A percentile compares a stretch with the other conserved stretches of the same genome.
Evolutionary conservation across 92 coral and sea anemone species (phyloP).

Genomic region (Actinernus sp.): DNA sequence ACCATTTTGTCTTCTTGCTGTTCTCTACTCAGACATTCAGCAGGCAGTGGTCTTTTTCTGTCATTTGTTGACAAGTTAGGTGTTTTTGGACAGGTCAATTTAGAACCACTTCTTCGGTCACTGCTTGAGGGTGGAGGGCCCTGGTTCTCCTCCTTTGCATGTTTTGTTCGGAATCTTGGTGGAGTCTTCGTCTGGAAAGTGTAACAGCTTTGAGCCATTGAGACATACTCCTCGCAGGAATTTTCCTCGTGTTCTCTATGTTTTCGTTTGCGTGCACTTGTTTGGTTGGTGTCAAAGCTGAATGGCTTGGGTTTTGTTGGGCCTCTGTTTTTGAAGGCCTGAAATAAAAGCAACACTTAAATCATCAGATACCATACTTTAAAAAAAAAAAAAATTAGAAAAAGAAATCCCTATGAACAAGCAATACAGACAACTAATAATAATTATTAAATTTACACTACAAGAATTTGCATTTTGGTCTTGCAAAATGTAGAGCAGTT

Average conservation of each 20-base stretch:
- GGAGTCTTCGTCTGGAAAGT: conserved; percentile 90
- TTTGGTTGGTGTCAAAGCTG: conserved; percentile 58
- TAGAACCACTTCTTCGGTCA: conserved; percentile 24
- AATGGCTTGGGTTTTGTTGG: conserved; percentile 91
- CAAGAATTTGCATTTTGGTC: too few species aligned
- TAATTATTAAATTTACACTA: too few species aligned
- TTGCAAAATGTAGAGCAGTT: too few species aligned
- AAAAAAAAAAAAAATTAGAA: too few species aligned
- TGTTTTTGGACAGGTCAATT: conserved; percentile 86
- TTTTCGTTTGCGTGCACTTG: conserved; percentile 66
- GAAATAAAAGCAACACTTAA: neutral
- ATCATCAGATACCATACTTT: too few species aligned
- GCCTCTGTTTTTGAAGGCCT: conserved; percentile 87
- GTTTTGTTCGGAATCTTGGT: conserved; percentile 80
- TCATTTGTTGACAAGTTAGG: conserved; percentile 74
- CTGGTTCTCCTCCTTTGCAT: conserved; percentile 61
- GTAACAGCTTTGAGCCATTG: conserved; percentile 94
- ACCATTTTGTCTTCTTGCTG: conserved; percentile 78
- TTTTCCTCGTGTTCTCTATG: conserved; percentile 54
- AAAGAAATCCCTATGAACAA: too few species aligned
- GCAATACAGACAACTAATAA: too few species aligned
- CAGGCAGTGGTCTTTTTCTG: conserved; percentile 77
- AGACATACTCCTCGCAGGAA: conserved; percentile 65
- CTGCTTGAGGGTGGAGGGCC: conserved; percentile 28
- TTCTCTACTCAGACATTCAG: conserved; percentile 78